These are phyloP conservation scores for Macroglossus sobrinus DNA, from an alignment of 2,113 vertebrate species.

Conservation along the genomic window DNA sequence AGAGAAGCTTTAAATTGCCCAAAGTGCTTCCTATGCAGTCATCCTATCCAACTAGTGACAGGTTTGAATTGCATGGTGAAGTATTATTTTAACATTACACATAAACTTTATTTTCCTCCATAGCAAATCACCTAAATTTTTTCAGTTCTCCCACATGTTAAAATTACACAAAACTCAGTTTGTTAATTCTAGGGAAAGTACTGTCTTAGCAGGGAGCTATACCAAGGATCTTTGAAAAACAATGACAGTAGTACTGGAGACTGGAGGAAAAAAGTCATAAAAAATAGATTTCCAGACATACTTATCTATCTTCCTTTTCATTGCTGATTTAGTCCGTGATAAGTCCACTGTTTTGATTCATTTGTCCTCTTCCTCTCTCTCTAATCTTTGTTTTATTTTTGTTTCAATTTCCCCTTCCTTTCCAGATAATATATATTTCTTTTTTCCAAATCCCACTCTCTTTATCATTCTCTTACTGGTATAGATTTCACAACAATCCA, in stretches of 20 bases:
- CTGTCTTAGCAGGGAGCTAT: neutral
- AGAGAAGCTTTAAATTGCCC: neutral
- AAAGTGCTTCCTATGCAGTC: neutral
- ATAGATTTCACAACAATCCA: neutral
- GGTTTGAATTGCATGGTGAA: neutral
- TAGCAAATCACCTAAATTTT: slow-evolving; percentile 2
- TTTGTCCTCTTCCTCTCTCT: neutral
- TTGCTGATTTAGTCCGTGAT: slow-evolving; percentile 19
- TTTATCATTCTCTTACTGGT: slow-evolving; percentile 1
- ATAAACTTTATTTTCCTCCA: slow-evolving; percentile 23
- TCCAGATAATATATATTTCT: slow-evolving; percentile 15
- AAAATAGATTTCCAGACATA: neutral
- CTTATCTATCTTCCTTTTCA: slow-evolving; percentile 3
- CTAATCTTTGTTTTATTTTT: slow-evolving; percentile 40
- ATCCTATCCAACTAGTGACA: neutral
- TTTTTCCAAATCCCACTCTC: neutral
- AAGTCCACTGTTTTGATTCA: neutral
- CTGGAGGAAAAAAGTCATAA: neutral
- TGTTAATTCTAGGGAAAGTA: slow-evolving; percentile 42
- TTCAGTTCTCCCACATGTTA: slow-evolving; percentile 3
- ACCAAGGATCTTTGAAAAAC: neutral
- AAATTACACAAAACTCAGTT: slow-evolving; percentile 5
- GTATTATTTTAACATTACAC: slow-evolving; percentile 27
- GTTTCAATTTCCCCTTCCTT: slow-evolving; percentile 35
- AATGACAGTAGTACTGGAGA: neutral